These are phyloP conservation scores for Rhopilema esculentum DNA, from an alignment of 30 jellyfish, hydroid and myxozoan genomes.

Conservation along the genomic window DNA sequence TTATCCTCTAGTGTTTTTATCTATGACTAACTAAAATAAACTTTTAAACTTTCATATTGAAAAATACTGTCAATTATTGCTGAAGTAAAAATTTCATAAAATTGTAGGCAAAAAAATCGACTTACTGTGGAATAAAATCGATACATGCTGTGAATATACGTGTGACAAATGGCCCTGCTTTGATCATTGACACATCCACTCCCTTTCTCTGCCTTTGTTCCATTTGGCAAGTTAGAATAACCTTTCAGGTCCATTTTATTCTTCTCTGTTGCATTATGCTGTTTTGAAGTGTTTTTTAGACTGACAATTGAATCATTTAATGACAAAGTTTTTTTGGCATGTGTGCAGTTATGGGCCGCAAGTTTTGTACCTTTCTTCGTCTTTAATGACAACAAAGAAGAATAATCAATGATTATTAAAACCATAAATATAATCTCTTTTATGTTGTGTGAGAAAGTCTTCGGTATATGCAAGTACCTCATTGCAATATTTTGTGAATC, in stretches of 20 bases:
- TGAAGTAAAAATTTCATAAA: neutral
- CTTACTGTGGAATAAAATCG: conserved; percentile 57
- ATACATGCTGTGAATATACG: conserved; percentile 47
- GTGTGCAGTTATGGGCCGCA: neutral
- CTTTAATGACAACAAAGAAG: too few species aligned
- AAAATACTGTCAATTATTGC: too few species aligned
- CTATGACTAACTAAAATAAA: too few species aligned
- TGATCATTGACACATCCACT: neutral
- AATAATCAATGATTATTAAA: too few species aligned
- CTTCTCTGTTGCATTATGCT: neutral
- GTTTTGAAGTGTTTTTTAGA: neutral
- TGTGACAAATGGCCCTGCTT: conserved; percentile 21
- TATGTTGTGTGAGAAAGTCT: too few species aligned
- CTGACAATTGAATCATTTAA: neutral
- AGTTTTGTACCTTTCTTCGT: too few species aligned
- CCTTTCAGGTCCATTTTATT: neutral
- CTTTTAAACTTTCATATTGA: too few species aligned
- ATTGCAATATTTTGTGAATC: too few species aligned
- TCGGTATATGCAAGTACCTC: too few species aligned
- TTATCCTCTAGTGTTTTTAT: too few species aligned
- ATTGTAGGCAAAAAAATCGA: neutral
- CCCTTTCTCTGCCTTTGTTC: neutral
- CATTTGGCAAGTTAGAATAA: neutral
- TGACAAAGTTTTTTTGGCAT: neutral
- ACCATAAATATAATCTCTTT: too few species aligned